These are phyloP conservation scores for Deilephila porcellus DNA, from an alignment of 2,888 invertebrate genomes.

Conservation along the genomic window DNA sequence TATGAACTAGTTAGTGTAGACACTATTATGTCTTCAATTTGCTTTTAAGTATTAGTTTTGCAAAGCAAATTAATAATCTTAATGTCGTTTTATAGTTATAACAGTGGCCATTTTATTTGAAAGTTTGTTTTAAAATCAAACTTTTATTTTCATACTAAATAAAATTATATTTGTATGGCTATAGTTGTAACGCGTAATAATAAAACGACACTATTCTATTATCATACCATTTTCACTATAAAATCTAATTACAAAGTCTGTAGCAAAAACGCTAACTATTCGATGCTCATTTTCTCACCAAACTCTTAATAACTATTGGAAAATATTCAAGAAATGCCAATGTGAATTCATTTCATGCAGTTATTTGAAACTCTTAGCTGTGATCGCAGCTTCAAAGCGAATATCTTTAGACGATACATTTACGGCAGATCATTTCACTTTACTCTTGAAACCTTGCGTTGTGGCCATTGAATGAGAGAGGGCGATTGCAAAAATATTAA, in stretches of 20 bases:
- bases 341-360: slow-evolving; percentile 59
- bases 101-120: no score
- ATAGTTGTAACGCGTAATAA: background rate
- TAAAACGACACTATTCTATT: slow-evolving; percentile 4
- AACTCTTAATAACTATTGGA: slow-evolving; percentile 38
- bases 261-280: slow-evolving; percentile 4
- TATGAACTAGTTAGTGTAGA: background rate
- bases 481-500: background rate
- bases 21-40: no score
- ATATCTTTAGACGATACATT: slow-evolving; percentile 70
- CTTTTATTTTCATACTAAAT: background rate
- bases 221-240: slow-evolving; percentile 1
- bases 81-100: no score
- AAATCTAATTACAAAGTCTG: slow-evolving; percentile 10
- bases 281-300: slow-evolving; percentile 13
- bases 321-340: slow-evolving; percentile 53
- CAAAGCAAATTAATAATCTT: no score
- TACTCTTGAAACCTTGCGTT: slow-evolving; percentile 56
- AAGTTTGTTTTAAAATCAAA: background rate
- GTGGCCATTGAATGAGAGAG: slow-evolving; percentile 49
- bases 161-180: background rate
- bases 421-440: slow-evolving; percentile 73
- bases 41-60: no score
- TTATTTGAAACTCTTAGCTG: slow-evolving; percentile 58
- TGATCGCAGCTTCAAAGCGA: slow-evolving; percentile 66